phyloP scores from a whole-genome alignment of 1,140 invertebrate genomes.

The Achatina immaculata region DNA sequence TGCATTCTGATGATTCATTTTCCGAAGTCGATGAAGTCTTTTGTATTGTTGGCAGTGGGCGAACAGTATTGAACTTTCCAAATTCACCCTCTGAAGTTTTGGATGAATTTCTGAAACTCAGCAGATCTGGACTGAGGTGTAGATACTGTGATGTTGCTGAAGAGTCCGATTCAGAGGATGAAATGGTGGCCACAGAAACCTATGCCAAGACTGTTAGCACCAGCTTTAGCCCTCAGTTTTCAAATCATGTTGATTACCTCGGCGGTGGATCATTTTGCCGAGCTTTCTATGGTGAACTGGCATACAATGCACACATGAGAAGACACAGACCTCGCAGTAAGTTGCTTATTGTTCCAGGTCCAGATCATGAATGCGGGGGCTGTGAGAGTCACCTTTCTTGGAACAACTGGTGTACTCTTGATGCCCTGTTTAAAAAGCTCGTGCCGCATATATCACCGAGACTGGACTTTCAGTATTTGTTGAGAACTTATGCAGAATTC shows the following conservation, averaged over 20 bases:
- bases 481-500: slow-evolving; percentile 31
- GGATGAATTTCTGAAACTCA: neutral
- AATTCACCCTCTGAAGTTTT: neutral
- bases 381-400: slow-evolving; percentile 15
- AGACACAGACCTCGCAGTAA: slow-evolving; percentile 7
- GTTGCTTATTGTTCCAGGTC: neutral
- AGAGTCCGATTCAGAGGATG: slow-evolving; percentile 36
- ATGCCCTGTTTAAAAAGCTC: slow-evolving; percentile 26
- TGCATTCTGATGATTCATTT: slow-evolving; percentile 17
- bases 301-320: slow-evolving; percentile 10
- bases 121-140: neutral
- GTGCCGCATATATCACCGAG: slow-evolving; percentile 31
- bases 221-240: neutral
- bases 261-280: neutral
- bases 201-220: slow-evolving; percentile 19
- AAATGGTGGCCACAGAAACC: slow-evolving; percentile 11
- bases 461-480: slow-evolving; percentile 33
- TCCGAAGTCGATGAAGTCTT: neutral
- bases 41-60: neutral
- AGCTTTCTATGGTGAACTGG: slow-evolving; percentile 31
- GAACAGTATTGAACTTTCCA: no score
- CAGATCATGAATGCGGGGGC: slow-evolving; percentile 5
- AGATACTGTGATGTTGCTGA: neutral
- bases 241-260: neutral
- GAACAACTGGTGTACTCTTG: slow-evolving; percentile 17